These are phyloP conservation scores for Elephas maximus DNA, from an alignment of 2,113 vertebrate species.

Conservation along the genomic window DNA sequence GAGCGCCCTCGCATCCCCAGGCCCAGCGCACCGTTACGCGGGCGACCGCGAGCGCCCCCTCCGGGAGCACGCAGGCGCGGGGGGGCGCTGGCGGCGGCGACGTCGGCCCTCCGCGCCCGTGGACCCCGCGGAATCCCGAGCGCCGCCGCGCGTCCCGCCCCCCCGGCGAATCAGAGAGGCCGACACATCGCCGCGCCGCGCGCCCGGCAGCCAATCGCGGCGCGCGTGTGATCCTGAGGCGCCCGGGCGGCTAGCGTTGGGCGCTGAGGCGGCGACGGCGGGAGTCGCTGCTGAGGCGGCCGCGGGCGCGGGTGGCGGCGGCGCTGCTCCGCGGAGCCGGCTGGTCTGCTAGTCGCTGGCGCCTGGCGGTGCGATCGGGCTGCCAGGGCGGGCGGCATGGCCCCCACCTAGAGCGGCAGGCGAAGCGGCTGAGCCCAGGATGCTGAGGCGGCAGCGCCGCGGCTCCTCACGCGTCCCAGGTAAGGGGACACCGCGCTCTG, in stretches of 20 bases:
- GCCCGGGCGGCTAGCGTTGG: conserved; percentile 73
- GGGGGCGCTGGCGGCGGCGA: too few relatives aligned
- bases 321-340: background rate
- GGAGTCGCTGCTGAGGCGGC: conserved; percentile 74
- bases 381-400: background rate
- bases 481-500: conserved; percentile 63
- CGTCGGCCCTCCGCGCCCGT: background rate
- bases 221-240: conserved; percentile 78
- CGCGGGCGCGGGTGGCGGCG: background rate
- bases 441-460: conserved; percentile 57
- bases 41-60: background rate
- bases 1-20: too few relatives aligned
- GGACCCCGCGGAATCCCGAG: accelerated
- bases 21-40: too few relatives aligned
- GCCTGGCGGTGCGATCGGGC: conserved; percentile 31
- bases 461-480: conserved; percentile 69
- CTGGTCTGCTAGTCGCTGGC: background rate
- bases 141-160: background rate
- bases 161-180: conserved; percentile 69
- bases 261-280: background rate
- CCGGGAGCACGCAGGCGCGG: background rate
- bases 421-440: conserved; percentile 50
- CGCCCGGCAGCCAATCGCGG: conserved; percentile 82
- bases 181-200: conserved; percentile 78
- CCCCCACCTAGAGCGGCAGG: conserved; percentile 28